Base-by-base conservation (phyloP, 2,113 vertebrate species). In the Salvator merianae region DNA sequence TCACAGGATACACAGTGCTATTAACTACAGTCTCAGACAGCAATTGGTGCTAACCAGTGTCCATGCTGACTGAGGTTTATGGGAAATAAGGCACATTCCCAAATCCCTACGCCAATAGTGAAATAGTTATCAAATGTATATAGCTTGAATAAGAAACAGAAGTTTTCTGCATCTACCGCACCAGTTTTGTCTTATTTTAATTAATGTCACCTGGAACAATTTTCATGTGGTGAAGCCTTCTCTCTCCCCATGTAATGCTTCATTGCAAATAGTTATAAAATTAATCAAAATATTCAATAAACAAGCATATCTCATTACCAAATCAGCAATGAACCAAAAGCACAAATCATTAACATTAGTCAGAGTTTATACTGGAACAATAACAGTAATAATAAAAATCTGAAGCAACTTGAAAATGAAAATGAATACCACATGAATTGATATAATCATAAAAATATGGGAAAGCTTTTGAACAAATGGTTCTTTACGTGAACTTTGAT, bases 211-310 rank as follows among this genome's bases (percentile, higher is more conserved):
- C 59, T 40, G 26, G 10, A 2, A 72, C 70, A 26, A 40, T 28
- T 43, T 72, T 66, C 62, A 43, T n/a, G 20, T 66, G 30, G 5
- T 30, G 63, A 63, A 79, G 5, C n/a, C 13, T 40, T 66, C 38
- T 6, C 16, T 5, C 7, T 28, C 9, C 5, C 68, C 66, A 32
- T 22, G 40, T 79, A 47, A 68, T 13, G 40, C 32, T 79, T 79
- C 13, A 24, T 50, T 79, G 66, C 63, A 66, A 40, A 47, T n/a
- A 66, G 47, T 79, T 79, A 66, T n/a, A 47, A 66, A 79, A 47
- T 24, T 28, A 79, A 47, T 79, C 38, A 79, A 66, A 79, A 66
- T 79, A 79, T 66, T 40, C 62, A n/a, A 36, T 66, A 79, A 9
- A 5, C 59, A 79, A 8, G 22, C 38, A 22, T 59, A 59, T 59